Conservation (phyloP, 2,113 vertebrate genomes). For the Pseudonaja textilis region DNA sequence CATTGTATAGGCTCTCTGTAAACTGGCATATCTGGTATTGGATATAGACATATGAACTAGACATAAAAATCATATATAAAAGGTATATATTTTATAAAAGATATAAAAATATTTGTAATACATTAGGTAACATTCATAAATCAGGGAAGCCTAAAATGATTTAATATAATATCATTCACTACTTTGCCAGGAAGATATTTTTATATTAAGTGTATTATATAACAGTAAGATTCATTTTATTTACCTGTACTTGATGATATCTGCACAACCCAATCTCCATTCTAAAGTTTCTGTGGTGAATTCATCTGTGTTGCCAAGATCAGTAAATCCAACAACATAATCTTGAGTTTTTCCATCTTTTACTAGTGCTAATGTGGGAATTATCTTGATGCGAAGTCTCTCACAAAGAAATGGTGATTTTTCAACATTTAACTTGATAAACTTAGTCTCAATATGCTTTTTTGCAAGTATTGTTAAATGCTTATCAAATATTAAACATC, state of each 20-base stretch:
- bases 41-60: neutral
- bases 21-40: neutral
- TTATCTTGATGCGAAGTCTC: slow-evolving; percentile 88
- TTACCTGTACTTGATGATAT: slow-evolving; percentile 93
- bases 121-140: neutral
- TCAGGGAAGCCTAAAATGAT: neutral
- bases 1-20: neutral
- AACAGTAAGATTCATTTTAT: neutral
- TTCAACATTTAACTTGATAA: slow-evolving; percentile 94
- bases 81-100: neutral
- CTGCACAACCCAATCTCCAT: slow-evolving; percentile 92
- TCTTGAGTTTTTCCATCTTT: slow-evolving; percentile 94
- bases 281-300: slow-evolving; percentile 93
- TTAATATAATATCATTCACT: neutral
- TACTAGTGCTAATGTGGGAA: slow-evolving; percentile 90
- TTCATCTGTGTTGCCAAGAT: slow-evolving; percentile 95
- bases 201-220: neutral
- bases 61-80: neutral
- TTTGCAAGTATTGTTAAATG: slow-evolving; percentile 87
- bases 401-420: slow-evolving; percentile 95
- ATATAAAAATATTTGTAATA: neutral
- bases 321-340: slow-evolving; percentile 90
- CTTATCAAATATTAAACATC: slow-evolving; percentile 94
- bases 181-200: neutral
- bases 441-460: slow-evolving; percentile 96